Evolutionary conservation across 2,797 vertebrate species (phyloP).

Genomic region (Perdix hodgsoniae): DNA sequence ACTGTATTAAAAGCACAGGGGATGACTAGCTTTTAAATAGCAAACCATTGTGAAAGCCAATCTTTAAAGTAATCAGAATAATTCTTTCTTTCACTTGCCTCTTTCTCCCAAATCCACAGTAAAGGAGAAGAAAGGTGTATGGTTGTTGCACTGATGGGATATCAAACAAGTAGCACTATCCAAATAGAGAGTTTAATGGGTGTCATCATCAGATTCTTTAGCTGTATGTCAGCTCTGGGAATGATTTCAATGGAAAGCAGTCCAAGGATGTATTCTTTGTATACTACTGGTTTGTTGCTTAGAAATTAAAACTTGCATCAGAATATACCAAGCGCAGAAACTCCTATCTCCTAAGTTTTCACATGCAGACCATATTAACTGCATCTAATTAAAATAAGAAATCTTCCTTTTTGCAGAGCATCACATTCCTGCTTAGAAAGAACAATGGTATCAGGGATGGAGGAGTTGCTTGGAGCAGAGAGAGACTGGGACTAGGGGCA

Average conservation of each 20-base stretch:
- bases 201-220: neutral
- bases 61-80: neutral
- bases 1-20: neutral
- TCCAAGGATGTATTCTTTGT: neutral
- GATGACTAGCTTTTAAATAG: neutral
- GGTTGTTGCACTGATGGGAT: neutral
- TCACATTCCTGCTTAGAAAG: neutral
- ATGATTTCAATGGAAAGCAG: neutral
- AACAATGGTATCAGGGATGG: slow-evolving; percentile 25
- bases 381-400: slow-evolving; percentile 2
- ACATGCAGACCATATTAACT: neutral
- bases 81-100: neutral
- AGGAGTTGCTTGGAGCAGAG: slow-evolving; percentile 31
- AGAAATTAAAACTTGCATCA: neutral
- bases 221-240: neutral
- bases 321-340: neutral
- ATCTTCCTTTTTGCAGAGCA: neutral
- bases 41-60: neutral
- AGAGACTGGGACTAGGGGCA: neutral
- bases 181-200: neutral
- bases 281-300: neutral
- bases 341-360: neutral
- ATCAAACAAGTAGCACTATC: neutral
- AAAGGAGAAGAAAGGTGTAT: neutral
- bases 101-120: neutral